Evolutionary conservation across 1,140 invertebrate genomes (phyloP), one percentile per base, ranked within the genome.

Genomic region (Trinorchestia longiramus): DNA sequence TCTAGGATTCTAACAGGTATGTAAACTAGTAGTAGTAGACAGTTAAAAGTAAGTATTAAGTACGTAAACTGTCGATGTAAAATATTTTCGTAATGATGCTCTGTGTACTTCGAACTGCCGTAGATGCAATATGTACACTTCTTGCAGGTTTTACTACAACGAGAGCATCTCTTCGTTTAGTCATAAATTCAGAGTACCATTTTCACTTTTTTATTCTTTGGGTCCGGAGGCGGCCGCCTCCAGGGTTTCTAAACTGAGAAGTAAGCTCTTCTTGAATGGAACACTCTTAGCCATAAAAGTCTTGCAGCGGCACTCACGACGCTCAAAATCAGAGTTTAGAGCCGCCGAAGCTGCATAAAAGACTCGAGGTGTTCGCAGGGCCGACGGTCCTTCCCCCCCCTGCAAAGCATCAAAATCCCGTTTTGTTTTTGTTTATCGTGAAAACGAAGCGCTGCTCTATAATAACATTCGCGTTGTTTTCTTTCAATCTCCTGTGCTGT

Each of bases 231-330:
- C 62, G 15, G 62, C 62, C 62, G 62, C 62, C 62, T 77, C 62
- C 62, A 77, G 62, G 47, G 62, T 77, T 77, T 77, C 62, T 77
- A 77, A 77, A 77, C 62, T 77, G 62, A 77, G 62, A 77, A 77
- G 62, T 77, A 77, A 77, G 62, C 62, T 77, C 62, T 77, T 77
- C 62, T 77, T 77, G 62, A 77, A 77, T 77, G 62, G 62, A 77
- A 77, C 62, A 77, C 62, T 77, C 62, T 77, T 77, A 77, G 62
- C 62, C 62, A 36, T 77, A 77, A 77, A 77, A 11, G 62, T 77
- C 62, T 77, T 36, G 62, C 62, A 77, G 62, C 11, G 28, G 1
- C 62, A 36, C 62, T 77, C 62, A 15, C 62, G 62, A 28, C 62
- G 62, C 62, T 77, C 62, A 77, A 77, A 77, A 77, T 77, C 62